Evolutionary conservation across 2,888 invertebrate genomes (phyloP).

Genomic region (Ethmia dodecea): DNA sequence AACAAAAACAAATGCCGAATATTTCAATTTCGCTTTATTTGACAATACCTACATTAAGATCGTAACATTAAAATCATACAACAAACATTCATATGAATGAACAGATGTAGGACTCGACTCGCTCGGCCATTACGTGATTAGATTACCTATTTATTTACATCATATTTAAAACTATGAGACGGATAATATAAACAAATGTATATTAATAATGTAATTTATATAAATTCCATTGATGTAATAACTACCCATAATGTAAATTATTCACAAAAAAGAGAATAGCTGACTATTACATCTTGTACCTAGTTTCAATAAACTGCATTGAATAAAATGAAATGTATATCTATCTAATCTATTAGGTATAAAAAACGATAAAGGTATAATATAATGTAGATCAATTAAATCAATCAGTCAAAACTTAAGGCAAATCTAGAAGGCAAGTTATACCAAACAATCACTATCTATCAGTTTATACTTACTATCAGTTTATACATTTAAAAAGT

Average conservation of each 20-base stretch:
- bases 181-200: no score
- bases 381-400: conserved; percentile 52
- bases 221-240: no score
- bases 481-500: conserved; percentile 35
- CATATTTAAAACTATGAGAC: no score
- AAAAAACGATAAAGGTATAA: conserved; percentile 41
- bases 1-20: no score
- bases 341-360: no score
- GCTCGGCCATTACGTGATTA: no score
- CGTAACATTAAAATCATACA: conserved; percentile 57
- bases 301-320: conserved; percentile 41
- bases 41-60: no score
- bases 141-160: no score
- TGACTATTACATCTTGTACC: conserved; percentile 47
- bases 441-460: conserved; percentile 39
- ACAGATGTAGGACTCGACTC: no score
- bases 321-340: conserved; percentile 51
- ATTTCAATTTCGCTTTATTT: no score
- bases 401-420: conserved; percentile 66
- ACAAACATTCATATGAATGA: conserved; percentile 26
- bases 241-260: conserved; percentile 14
- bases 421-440: conserved; percentile 66
- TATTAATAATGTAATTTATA: no score
- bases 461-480: conserved; percentile 23
- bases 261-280: conserved; percentile 31